Evolutionary conservation across 2,797 vertebrate genomes (phyloP), one percentile per base, ranked within the genome.

Genomic region (Hydrolagus colliei): DNA sequence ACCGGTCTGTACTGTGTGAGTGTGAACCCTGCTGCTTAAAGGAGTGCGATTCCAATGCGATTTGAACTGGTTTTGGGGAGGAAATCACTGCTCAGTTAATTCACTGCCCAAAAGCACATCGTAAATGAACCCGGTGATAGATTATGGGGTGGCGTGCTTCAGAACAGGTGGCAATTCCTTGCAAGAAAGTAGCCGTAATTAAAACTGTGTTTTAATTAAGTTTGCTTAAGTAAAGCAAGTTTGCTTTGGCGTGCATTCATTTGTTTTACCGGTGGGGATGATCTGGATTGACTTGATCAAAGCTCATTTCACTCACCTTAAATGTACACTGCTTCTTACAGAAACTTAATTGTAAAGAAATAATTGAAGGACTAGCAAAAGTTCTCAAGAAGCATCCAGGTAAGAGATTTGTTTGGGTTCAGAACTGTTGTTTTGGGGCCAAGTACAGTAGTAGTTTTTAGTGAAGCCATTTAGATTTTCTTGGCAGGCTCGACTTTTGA

Each of bases 291-390:
- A 59, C 61, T 77, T 77, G 75, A 35, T n/a, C 11, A 20, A 61
- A 61, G n/a, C 18, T 77, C 41, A 10, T 10, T 68, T n/a, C 5
- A 20, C 65, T 84, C 0, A 41, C 41, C 32, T 7, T 68, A 84
- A 5, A 63, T 32, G 27, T 9, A 22, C 32, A 68, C 71, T 73
- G 72, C 52, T 85, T 90, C 87, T 91, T 89, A 88, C 94, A 99
- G 98, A 98, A 95, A 90, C 93, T 99, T 90, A 99, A 99, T 92
- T 98, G 97, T 89, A 99, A 98, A 89, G 97, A 99, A 93, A 98
- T 99, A 93, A 99, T 99, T 84, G 98, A 99, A 94, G 96, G 94
- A 85, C 95, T 99, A 86, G 97, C 97, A 78, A 99, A 99, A 91
- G 95, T 99, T 87, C 94, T 99, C 65, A 99, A 98, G 93, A 97